Conservation (phyloP, 2,113 vertebrate genomes). For the Okapia johnstoni region DNA sequence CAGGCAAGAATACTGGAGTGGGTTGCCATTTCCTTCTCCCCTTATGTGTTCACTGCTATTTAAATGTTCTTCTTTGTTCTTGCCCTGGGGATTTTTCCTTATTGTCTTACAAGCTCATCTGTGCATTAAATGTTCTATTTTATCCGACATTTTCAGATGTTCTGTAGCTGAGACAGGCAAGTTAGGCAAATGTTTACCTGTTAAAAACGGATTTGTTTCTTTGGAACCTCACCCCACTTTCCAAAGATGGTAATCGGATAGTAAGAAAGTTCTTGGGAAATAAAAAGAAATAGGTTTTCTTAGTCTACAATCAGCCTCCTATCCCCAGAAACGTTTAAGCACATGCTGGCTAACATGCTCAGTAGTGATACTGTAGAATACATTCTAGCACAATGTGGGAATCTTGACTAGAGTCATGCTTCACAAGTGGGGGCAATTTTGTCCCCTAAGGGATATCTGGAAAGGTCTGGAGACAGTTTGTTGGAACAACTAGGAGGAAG, state of each 20-base stretch:
- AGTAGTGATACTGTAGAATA: background rate
- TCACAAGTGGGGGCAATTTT: background rate
- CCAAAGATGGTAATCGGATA: background rate
- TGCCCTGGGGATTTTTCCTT: background rate
- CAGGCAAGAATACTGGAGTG: background rate
- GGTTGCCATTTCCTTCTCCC: background rate
- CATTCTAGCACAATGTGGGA: background rate
- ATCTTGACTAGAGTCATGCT: background rate
- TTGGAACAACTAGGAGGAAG: background rate
- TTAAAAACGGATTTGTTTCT: slow-evolving; percentile 27
- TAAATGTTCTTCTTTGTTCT: background rate
- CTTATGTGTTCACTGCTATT: background rate
- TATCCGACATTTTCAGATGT: background rate
- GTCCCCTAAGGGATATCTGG: background rate
- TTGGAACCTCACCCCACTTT: background rate
- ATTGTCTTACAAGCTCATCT: slow-evolving; percentile 13
- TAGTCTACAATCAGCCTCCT: background rate
- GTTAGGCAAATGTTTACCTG: background rate
- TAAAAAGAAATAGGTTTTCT: background rate
- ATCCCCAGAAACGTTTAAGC: background rate
- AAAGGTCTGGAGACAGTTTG: background rate
- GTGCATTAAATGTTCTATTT: background rate
- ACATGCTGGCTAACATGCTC: background rate
- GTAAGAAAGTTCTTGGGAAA: background rate
- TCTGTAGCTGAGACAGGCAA: background rate